Conservation (phyloP, 2,888 invertebrate species). For the Hermaeophaga mercurialis region DNA sequence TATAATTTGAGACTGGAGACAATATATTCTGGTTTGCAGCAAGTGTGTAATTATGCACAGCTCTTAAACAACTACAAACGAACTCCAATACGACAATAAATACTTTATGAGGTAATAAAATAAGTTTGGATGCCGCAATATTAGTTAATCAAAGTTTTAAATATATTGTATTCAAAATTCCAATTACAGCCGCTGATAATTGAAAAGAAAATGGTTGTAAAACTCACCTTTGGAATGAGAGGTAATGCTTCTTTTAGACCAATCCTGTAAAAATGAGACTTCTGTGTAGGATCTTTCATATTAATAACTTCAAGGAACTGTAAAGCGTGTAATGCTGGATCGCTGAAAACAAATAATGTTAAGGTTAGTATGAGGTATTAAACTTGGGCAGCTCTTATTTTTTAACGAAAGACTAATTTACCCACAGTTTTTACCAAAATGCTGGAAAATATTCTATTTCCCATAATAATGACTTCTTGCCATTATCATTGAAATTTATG, state of each 20-base stretch:
- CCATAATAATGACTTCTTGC: too few species aligned
- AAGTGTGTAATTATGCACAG: too few species aligned
- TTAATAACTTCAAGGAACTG: slow-evolving; percentile 92
- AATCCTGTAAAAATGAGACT: slow-evolving; percentile 86
- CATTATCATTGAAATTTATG: too few species aligned
- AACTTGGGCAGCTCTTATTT: too few species aligned
- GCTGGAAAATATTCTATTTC: too few species aligned
- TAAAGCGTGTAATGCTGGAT: slow-evolving; percentile 88
- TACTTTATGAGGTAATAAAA: not conserved
- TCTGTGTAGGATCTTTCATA: slow-evolving; percentile 88
- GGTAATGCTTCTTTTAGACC: slow-evolving; percentile 87
- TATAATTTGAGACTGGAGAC: too few species aligned
- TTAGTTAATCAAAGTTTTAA: not conserved
- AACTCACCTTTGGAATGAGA: slow-evolving; percentile 83
- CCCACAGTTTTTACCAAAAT: too few species aligned
- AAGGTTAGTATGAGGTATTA: not conserved
- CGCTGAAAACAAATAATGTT: slow-evolving; percentile 62
- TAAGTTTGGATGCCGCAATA: not conserved
- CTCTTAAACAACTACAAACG: too few species aligned
- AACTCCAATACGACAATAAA: not conserved
- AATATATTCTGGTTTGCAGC: too few species aligned
- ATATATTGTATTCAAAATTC: not conserved
- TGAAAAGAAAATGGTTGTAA: slow-evolving; percentile 1
- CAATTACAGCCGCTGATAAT: not conserved
- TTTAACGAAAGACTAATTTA: too few species aligned